Base-by-base conservation (phyloP, 2,113 vertebrate genomes). In the Alouatta palliata region DNA sequence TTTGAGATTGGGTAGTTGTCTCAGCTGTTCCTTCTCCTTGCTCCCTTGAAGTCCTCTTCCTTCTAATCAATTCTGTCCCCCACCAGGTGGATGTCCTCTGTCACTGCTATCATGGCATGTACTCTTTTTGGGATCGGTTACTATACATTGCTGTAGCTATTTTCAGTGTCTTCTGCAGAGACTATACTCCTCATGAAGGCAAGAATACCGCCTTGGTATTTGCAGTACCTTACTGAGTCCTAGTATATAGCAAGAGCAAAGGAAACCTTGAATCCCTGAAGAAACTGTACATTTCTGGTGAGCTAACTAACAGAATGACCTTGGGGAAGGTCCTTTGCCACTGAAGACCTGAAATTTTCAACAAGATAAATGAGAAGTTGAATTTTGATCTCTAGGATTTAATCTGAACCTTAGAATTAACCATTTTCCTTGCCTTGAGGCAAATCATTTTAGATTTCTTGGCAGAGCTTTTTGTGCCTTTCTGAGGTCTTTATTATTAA, bases 341-440 rank as follows among this genome's bases (percentile, higher is more conserved):
- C 35, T 85, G 4, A 43, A 80, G 32, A 14, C 32, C 54, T 76
- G 10, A 47, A 68, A 76, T 68, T 87, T 94, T 56, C 8, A 71
- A 80, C 64, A 32, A 32, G 52, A 84, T 87, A 95, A 95, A 45
- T 89, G 75, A 81, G 43, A 95, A 68, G 6, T 66, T 94, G 70
- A 83, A 92, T 83, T 96, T 47, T 80, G 77, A 61, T 80, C 27
- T 66, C 61, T 95, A 79, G 82, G 76, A 83, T 95, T 94, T 94
- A 30, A 92, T 66, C 58, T 81, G 27, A 94, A 89, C 66, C 58
- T 68, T 52, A 77, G 45, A 86, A 82, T 95, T 27, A 92, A 77
- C 17, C 27, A 68, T 87, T 96, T 91, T 70, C 23, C 47, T 75
- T 91, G 71, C 32, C 79, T 93, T 11, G 30, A 77, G 58, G 79